These are phyloP conservation scores for Ptiloglossa arizonensis DNA, from an alignment of 1,140 invertebrate species.

Conservation along the genomic window DNA sequence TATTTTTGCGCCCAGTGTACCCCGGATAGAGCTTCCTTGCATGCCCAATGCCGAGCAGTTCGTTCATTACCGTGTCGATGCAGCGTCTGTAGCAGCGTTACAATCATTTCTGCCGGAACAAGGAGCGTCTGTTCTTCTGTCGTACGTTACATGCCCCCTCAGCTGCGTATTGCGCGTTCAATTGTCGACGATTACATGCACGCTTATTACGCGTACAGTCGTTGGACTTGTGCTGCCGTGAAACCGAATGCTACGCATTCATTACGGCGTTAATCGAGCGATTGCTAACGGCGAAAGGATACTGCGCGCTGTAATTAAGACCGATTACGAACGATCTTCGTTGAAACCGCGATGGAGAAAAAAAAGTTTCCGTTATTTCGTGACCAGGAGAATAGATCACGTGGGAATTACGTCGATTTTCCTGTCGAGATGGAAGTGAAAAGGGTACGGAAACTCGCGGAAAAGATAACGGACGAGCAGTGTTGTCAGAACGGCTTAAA, in stretches of 20 bases:
- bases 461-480: too few relatives aligned
- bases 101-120: conserved; percentile 2
- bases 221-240: neutral
- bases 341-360: neutral
- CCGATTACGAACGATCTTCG: neutral
- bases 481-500: too few relatives aligned
- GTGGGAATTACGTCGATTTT: too few relatives aligned
- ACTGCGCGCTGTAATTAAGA: conserved; percentile 4
- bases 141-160: conserved; percentile 24
- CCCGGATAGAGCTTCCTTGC: neutral
- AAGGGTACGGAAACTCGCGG: too few relatives aligned
- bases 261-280: conserved; percentile 13
- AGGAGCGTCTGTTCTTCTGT: conserved; percentile 32
- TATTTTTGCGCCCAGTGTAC: neutral
- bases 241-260: conserved; percentile 9
- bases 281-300: neutral
- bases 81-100: conserved; percentile 5
- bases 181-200: conserved; percentile 33
- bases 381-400: too few relatives aligned
- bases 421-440: too few relatives aligned
- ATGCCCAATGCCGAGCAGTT: neutral
- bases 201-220: conserved; percentile 24
- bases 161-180: conserved; percentile 19
- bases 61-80: conserved; percentile 10
- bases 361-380: too few relatives aligned